A percentile compares a stretch with the other conserved stretches of the same genome.
Conservation (phyloP, 2,113 vertebrate species). For the Channa maculata region DNA sequence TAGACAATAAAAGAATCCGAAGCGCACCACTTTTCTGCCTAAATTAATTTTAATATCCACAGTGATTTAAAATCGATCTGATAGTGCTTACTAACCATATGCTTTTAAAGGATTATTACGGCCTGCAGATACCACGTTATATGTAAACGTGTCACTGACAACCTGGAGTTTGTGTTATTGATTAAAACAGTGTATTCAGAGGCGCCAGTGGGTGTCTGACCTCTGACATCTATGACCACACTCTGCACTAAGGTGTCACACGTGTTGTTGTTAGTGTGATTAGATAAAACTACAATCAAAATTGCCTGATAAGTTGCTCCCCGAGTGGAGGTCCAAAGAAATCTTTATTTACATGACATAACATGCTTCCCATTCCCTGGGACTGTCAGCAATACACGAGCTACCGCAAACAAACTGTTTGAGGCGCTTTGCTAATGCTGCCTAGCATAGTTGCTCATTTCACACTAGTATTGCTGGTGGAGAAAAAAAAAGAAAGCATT, state of each 20-base stretch:
- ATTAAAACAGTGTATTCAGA: not conserved
- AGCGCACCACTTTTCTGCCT: too few species aligned
- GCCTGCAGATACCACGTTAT: not conserved
- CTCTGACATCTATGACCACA: not conserved
- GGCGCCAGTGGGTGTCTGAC: too few species aligned
- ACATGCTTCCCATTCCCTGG: not conserved
- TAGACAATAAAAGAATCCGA: too few species aligned
- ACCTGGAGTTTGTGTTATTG: too few species aligned
- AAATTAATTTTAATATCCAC: too few species aligned
- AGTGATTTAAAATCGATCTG: too few species aligned
- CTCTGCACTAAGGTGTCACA: not conserved
- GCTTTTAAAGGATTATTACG: not conserved
- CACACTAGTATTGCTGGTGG: not conserved
- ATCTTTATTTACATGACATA: too few species aligned
- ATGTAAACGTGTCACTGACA: not conserved
- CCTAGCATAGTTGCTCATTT: constrained; percentile 14
- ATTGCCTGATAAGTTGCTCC: not conserved
- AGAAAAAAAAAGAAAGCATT: not conserved
- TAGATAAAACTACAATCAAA: too few species aligned
- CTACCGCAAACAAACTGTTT: constrained; percentile 21
- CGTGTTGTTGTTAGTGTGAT: not conserved
- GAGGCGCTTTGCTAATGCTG: constrained; percentile 7
- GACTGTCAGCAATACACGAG: constrained; percentile 27
- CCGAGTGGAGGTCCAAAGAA: too few species aligned
- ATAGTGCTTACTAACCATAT: too few species aligned